These are phyloP conservation scores for Bufo bufo DNA, from an alignment of 2,113 vertebrate genomes.

Conservation along the genomic window DNA sequence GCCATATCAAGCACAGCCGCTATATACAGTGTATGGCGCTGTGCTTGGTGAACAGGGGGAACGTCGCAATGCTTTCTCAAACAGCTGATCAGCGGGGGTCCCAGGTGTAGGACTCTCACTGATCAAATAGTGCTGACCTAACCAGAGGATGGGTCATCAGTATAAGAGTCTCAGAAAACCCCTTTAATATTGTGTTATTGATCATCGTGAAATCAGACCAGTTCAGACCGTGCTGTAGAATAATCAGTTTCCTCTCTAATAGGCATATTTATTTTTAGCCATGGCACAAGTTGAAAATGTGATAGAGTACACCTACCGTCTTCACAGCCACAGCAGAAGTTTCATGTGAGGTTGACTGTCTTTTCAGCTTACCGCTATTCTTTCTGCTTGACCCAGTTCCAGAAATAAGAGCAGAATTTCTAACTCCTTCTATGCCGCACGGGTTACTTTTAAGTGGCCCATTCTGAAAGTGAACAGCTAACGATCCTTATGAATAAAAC, in stretches of 20 bases:
- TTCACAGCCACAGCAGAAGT: not conserved
- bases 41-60: too few relatives aligned
- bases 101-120: too few relatives aligned
- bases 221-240: not conserved
- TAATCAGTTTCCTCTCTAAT: not conserved
- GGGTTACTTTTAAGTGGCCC: not conserved
- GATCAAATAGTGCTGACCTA: too few relatives aligned
- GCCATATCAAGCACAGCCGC: too few relatives aligned
- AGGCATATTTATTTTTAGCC: not conserved
- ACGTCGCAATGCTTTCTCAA: too few relatives aligned
- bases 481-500: slow-evolving; percentile 24
- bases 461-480: not conserved
- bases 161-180: too few relatives aligned
- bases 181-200: too few relatives aligned
- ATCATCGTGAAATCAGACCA: too few relatives aligned
- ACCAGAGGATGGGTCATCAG: too few relatives aligned
- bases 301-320: not conserved
- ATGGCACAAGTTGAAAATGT: not conserved
- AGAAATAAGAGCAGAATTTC: slow-evolving; percentile 22
- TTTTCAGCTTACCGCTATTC: slow-evolving; percentile 20
- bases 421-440: slow-evolving; percentile 26
- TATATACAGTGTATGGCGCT: too few relatives aligned
- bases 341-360: slow-evolving; percentile 30
- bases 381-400: slow-evolving; percentile 50
- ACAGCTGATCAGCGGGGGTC: too few relatives aligned